These are phyloP conservation scores for Pachycephus smyrnensis DNA, from an alignment of 2,888 invertebrate genomes.

Conservation along the genomic window DNA sequence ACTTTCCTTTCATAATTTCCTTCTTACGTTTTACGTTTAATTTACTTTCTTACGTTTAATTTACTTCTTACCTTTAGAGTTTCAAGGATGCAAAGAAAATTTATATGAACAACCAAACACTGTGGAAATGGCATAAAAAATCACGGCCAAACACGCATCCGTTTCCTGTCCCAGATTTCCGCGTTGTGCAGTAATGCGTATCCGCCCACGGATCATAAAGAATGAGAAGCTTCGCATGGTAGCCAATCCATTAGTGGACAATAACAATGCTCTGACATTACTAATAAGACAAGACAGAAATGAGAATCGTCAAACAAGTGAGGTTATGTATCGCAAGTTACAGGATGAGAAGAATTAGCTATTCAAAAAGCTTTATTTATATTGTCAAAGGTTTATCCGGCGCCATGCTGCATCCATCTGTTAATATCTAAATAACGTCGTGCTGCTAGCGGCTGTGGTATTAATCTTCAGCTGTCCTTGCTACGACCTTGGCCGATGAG, in stretches of 20 bases:
- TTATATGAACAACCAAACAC: not conserved
- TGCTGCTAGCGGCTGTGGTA: not conserved
- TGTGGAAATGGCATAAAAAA: constrained; percentile 19
- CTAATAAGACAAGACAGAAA: not conserved
- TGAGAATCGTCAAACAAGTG: not conserved
- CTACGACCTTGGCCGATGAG: not conserved
- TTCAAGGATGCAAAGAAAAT: no score
- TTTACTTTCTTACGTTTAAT: no score
- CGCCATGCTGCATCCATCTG: constrained; percentile 6
- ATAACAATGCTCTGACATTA: not conserved
- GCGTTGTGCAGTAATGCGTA: constrained; percentile 36
- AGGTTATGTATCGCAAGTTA: not conserved
- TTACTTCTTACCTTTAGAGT: no score
- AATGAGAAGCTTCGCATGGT: constrained; percentile 33
- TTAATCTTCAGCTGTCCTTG: not conserved
- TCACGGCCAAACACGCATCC: constrained; percentile 44
- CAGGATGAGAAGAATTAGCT: not conserved
- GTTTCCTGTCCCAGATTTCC: constrained; percentile 47
- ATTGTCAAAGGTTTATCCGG: not conserved
- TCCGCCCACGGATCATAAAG: constrained; percentile 46
- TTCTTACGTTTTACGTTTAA: no score
- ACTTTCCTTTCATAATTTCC: no score
- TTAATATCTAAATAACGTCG: not conserved
- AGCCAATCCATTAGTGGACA: not conserved
- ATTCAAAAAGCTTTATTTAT: not conserved